A percentile compares a stretch with the other conserved stretches of the same genome.
phyloP scores from a whole-genome alignment of 2,888 invertebrate species.

The Pristionchus maxplancki region DNA sequence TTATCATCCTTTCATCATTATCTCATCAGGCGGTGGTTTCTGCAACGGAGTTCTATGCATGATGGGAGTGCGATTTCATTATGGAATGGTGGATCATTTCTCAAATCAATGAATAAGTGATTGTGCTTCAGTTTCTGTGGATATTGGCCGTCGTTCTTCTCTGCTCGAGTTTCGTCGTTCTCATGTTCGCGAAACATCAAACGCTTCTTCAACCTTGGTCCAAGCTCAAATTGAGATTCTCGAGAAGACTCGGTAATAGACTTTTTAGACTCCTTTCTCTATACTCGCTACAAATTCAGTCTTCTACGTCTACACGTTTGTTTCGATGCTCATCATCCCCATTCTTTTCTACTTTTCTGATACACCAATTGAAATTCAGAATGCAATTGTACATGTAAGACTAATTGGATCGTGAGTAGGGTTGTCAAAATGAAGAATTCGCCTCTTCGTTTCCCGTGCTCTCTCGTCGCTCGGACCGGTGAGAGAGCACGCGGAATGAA shows the following conservation, averaged over 20 bases:
- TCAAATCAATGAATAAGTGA: too few relatives aligned
- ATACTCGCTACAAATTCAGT: not conserved
- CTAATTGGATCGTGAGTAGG: too few relatives aligned
- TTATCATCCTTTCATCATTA: not conserved
- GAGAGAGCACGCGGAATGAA: too few relatives aligned
- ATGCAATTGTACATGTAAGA: not conserved
- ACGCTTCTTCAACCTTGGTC: constrained; percentile 35
- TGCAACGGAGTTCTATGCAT: not conserved
- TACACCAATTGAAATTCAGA: not conserved
- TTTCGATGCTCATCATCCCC: not conserved
- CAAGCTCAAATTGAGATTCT: not conserved
- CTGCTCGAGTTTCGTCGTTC: not conserved
- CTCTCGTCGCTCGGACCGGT: too few relatives aligned
- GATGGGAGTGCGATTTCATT: not conserved
- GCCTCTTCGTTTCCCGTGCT: too few relatives aligned
- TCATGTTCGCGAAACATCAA: not conserved
- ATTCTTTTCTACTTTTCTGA: not conserved
- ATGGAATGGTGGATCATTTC: not conserved
- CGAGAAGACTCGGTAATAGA: not conserved
- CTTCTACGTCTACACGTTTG: not conserved
- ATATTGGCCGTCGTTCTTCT: not conserved
- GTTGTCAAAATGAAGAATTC: not conserved
- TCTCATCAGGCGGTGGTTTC: not conserved
- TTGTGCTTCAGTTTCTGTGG: not conserved
- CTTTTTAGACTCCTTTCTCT: not conserved